A percentile compares a stretch with the other conserved stretches of the same genome.
phyloP scores from a whole-genome alignment of 2,888 invertebrate genomes.

The Plebejus anna region DNA sequence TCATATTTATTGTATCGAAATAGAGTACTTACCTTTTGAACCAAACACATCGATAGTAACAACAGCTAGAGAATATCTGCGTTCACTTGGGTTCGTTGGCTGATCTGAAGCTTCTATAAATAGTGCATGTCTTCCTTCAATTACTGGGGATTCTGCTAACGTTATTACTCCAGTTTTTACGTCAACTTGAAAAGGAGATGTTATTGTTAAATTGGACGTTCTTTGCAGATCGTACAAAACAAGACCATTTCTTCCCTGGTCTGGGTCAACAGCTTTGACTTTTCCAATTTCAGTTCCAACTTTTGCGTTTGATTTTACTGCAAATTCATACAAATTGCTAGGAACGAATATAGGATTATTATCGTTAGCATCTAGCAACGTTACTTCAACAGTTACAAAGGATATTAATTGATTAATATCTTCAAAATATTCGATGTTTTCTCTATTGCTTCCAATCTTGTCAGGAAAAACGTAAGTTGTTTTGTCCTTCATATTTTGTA shows the following conservation, averaged over 20 bases:
- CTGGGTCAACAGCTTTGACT: constrained; percentile 90
- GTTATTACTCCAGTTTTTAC: constrained; percentile 84
- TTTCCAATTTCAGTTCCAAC: constrained; percentile 87
- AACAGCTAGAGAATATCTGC: constrained; percentile 90
- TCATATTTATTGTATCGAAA: neutral
- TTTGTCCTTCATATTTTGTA: constrained; percentile 53
- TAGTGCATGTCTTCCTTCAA: constrained; percentile 87
- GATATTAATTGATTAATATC: constrained; percentile 67
- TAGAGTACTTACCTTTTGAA: constrained; percentile 58
- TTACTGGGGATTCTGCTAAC: constrained; percentile 82
- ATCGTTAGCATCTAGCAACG: constrained; percentile 93
- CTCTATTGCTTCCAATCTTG: constrained; percentile 59
- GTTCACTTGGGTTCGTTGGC: constrained; percentile 90
- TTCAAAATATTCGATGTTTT: constrained; percentile 67
- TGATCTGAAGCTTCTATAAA: constrained; percentile 92
- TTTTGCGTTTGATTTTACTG: constrained; percentile 83
- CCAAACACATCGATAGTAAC: constrained; percentile 88
- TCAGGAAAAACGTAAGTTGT: constrained; percentile 74
- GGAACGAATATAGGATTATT: constrained; percentile 93
- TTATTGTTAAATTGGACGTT: constrained; percentile 82
- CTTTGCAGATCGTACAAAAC: constrained; percentile 87
- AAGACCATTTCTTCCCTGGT: constrained; percentile 85
- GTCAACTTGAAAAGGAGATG: constrained; percentile 86
- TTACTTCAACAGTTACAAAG: constrained; percentile 88
- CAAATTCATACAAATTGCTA: constrained; percentile 90